Conservation (phyloP, 1,140 invertebrate species). For the Anastrepha ludens region DNA sequence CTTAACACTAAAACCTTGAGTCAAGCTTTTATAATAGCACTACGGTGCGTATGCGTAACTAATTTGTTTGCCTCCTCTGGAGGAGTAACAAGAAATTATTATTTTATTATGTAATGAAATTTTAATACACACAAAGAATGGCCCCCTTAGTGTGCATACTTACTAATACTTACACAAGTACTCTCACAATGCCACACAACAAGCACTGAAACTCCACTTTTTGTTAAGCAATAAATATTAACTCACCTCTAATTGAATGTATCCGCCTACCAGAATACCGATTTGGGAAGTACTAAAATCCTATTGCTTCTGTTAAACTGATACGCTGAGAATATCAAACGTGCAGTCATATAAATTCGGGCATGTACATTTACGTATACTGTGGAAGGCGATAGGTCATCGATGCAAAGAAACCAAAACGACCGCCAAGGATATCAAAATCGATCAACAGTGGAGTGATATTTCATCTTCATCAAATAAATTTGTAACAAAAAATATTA, state of each 20-base stretch:
- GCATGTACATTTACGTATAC: neutral
- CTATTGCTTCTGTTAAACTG: constrained; percentile 39
- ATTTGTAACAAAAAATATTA: no score
- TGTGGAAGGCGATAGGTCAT: neutral
- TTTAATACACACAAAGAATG: no score
- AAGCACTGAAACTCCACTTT: neutral
- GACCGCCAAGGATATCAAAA: constrained; percentile 2
- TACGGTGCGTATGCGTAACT: neutral
- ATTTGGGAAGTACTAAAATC: constrained; percentile 39
- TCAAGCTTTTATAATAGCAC: no score
- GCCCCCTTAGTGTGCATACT: no score
- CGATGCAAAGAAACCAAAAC: neutral
- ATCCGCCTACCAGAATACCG: constrained; percentile 7
- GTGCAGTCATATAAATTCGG: neutral
- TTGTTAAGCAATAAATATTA: constrained; percentile 20
- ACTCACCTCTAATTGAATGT: constrained; percentile 41
- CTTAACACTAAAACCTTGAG: no score
- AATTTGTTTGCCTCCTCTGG: no score
- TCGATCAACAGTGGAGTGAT: neutral
- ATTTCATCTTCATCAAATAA: no score
- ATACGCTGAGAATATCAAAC: neutral
- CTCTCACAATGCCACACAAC: neutral
- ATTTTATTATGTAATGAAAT: no score
- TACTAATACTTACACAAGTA: neutral
- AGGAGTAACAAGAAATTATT: no score